Percentiles rank a stretch among this genome's conserved stretches.
Conservation (phyloP, 2,888 invertebrate genomes). For the Sesamia inferens region DNA sequence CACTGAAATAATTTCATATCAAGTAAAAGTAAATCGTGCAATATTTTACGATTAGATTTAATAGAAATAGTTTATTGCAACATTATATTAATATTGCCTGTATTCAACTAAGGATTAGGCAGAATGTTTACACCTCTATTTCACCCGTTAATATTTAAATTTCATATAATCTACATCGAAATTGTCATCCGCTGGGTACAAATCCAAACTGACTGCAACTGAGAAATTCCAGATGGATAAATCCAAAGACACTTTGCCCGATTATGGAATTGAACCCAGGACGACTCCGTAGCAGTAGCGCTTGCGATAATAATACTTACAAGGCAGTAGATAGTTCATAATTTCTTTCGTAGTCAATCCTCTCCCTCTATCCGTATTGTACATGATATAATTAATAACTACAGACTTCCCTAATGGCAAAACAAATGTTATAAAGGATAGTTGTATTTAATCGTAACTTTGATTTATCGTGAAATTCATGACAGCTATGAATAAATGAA, state of each 20-base stretch:
- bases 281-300: background rate
- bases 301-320: background rate
- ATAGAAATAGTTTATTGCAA: background rate
- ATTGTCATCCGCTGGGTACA: background rate
- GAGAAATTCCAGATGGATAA: background rate
- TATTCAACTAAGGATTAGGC: background rate
- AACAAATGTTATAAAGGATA: constrained; percentile 1
- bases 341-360: no score
- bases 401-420: background rate
- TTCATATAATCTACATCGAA: background rate
- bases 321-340: background rate
- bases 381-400: constrained; percentile 4
- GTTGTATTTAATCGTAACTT: constrained; percentile 16
- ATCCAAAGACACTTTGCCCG: background rate
- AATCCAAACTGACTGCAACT: background rate
- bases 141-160: background rate
- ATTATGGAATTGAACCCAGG: background rate
- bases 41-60: background rate
- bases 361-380: no score
- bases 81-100: background rate
- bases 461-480: constrained; percentile 23
- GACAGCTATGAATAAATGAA: constrained; percentile 30
- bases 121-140: background rate
- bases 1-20: constrained; percentile 13
- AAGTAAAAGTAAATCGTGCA: constrained; percentile 2